Evolutionary conservation across 2,113 vertebrate species (phyloP).

Genomic region (Erpornis zantholeuca): DNA sequence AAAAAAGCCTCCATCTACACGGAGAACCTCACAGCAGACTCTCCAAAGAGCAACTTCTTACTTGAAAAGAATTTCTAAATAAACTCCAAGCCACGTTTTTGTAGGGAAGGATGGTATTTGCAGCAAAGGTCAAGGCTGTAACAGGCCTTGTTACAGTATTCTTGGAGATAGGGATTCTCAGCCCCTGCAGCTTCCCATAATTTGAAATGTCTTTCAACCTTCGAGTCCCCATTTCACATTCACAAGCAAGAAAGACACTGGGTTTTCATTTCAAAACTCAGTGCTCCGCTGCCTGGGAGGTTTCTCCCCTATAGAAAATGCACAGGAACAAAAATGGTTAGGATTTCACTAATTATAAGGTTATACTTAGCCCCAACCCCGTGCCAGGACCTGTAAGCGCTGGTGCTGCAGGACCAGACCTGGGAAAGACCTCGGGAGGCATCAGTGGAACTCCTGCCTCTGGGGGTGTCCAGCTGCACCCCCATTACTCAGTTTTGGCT

Average conservation of each 20-base stretch:
- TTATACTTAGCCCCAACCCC: not conserved
- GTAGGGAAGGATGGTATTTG: slow-evolving; percentile 56
- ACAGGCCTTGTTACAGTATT: slow-evolving; percentile 44
- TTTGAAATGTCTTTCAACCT: slow-evolving; percentile 55
- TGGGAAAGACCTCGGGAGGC: not conserved
- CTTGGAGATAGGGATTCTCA: slow-evolving; percentile 55
- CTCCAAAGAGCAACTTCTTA: not conserved
- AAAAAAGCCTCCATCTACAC: not conserved
- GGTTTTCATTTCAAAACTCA: slow-evolving; percentile 26
- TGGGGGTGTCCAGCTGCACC: not conserved
- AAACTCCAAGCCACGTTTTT: slow-evolving; percentile 50
- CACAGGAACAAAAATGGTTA: not conserved
- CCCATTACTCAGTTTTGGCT: not conserved
- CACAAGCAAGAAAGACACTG: not conserved
- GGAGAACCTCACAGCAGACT: not conserved
- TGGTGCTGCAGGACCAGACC: not conserved
- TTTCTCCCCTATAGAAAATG: not conserved
- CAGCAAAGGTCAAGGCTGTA: slow-evolving; percentile 47
- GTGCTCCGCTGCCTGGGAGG: not conserved
- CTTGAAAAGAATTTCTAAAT: slow-evolving; percentile 51
- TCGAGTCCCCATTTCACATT: slow-evolving; percentile 47
- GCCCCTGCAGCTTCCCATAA: slow-evolving; percentile 49
- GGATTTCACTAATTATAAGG: not conserved
- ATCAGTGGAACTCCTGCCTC: not conserved
- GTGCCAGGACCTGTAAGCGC: not conserved